Percentiles rank a stretch among this genome's conserved stretches.
These are phyloP conservation scores for Ceratina japonica DNA, from an alignment of 1,140 invertebrate species.

Conservation along the genomic window DNA sequence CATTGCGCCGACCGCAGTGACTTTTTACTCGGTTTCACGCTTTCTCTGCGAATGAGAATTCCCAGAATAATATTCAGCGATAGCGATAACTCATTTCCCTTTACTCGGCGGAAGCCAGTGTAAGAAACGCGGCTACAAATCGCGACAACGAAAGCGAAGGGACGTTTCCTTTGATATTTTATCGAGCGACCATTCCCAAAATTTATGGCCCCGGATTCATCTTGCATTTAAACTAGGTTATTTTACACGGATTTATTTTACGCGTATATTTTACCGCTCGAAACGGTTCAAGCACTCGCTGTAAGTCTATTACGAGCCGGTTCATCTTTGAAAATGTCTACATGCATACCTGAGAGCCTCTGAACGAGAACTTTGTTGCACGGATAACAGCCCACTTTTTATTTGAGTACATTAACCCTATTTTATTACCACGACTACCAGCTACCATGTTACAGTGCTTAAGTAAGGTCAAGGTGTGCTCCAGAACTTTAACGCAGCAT, in stretches of 20 bases:
- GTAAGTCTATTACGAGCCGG: too few species aligned
- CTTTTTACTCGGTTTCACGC: conserved; percentile 26
- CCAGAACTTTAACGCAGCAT: too few species aligned
- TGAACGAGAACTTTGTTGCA: too few species aligned
- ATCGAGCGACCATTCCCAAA: neutral
- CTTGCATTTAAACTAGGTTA: neutral
- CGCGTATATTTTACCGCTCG: too few species aligned
- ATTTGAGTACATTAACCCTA: too few species aligned
- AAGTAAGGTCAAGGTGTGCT: too few species aligned
- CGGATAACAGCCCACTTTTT: too few species aligned
- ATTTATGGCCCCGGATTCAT: neutral
- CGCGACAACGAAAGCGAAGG: neutral
- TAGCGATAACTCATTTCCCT: conserved; percentile 2
- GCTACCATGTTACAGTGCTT: too few species aligned
- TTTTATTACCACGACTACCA: too few species aligned
- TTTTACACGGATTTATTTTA: neutral
- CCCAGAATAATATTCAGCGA: neutral
- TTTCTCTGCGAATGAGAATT: neutral
- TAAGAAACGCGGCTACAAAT: neutral
- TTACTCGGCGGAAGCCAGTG: neutral
- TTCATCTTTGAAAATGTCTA: too few species aligned
- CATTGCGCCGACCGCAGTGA: conserved; percentile 19
- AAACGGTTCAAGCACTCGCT: too few species aligned
- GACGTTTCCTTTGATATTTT: neutral
- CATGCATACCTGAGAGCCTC: too few species aligned